These are phyloP conservation scores for Alosa sapidissima DNA, from an alignment of 2,797 vertebrate genomes.

Conservation along the genomic window DNA sequence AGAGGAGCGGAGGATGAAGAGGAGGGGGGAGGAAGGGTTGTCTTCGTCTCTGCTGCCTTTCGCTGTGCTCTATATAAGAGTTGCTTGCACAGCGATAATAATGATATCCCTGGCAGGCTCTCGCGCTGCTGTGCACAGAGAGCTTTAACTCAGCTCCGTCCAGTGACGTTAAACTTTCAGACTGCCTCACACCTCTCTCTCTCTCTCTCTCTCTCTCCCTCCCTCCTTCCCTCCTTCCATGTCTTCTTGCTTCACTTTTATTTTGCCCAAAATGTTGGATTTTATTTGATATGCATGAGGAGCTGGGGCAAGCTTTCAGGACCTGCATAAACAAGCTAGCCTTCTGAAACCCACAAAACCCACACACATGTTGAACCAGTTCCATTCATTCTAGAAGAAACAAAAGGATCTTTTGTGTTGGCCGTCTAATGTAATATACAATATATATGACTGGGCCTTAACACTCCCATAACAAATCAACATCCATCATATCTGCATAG, in stretches of 20 bases:
- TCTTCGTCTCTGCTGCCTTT: not conserved
- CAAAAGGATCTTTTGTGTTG: conserved; percentile 1
- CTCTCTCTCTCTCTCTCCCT: not conserved
- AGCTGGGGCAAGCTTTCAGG: not conserved
- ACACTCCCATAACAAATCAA: not conserved
- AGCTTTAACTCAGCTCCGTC: not conserved
- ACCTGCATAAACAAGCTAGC: conserved; percentile 19
- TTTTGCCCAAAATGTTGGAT: conserved; percentile 16
- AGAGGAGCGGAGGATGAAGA: not conserved
- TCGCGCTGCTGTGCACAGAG: not conserved
- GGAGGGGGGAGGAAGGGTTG: not conserved
- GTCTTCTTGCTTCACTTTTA: not conserved
- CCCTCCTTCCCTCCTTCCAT: not conserved
- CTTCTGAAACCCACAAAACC: not conserved
- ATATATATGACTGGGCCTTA: not conserved
- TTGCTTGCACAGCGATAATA: conserved; percentile 19
- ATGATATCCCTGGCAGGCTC: not conserved
- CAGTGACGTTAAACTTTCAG: not conserved
- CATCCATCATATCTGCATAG: not conserved
- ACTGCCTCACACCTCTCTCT: conserved; percentile 3
- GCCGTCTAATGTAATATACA: not conserved
- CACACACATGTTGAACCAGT: conserved; percentile 17
- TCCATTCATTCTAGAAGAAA: conserved; percentile 18
- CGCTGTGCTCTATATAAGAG: conserved; percentile 3
- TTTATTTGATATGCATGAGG: conserved; percentile 20